Percentiles rank a stretch among this genome's conserved stretches.
Evolutionary conservation across 2,888 invertebrate species (phyloP).

Genomic region (Acrocyrtus sp.): DNA sequence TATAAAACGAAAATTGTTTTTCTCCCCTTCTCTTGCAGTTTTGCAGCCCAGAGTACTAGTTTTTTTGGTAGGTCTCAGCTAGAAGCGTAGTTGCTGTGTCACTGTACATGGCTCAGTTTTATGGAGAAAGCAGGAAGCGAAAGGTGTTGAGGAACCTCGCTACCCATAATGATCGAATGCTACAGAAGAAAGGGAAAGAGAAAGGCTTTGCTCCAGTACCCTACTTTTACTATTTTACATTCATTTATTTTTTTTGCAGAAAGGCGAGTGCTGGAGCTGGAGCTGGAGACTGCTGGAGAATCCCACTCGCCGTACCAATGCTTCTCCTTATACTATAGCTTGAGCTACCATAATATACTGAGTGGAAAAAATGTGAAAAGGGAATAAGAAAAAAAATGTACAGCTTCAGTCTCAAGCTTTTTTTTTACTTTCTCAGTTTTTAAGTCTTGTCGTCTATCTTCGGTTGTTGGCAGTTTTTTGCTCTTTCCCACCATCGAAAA

Average conservation of each 20-base stretch:
- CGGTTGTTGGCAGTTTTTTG: no score
- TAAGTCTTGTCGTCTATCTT: no score
- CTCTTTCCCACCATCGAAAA: no score
- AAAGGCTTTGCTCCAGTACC: constrained; percentile 30
- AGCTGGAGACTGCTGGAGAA: neutral
- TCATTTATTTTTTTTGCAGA: constrained; percentile 8
- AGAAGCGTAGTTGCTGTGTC: neutral
- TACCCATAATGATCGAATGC: no score
- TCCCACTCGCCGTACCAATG: neutral
- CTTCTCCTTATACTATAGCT: neutral
- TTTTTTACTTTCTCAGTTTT: no score
- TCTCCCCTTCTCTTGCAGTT: neutral
- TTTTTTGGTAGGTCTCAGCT: neutral
- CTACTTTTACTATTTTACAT: constrained; percentile 26
- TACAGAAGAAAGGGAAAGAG: neutral
- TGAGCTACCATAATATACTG: neutral
- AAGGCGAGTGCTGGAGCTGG: neutral
- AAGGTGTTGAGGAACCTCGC: neutral
- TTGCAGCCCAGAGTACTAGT: neutral
- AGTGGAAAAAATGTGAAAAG: neutral
- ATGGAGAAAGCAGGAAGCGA: neutral
- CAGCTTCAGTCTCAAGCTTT: neutral
- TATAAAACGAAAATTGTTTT: neutral
- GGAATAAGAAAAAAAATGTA: neutral
- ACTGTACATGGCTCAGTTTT: neutral